phyloP scores from a whole-genome alignment of 2,888 invertebrate genomes.

The Teleogryllus oceanicus region DNA sequence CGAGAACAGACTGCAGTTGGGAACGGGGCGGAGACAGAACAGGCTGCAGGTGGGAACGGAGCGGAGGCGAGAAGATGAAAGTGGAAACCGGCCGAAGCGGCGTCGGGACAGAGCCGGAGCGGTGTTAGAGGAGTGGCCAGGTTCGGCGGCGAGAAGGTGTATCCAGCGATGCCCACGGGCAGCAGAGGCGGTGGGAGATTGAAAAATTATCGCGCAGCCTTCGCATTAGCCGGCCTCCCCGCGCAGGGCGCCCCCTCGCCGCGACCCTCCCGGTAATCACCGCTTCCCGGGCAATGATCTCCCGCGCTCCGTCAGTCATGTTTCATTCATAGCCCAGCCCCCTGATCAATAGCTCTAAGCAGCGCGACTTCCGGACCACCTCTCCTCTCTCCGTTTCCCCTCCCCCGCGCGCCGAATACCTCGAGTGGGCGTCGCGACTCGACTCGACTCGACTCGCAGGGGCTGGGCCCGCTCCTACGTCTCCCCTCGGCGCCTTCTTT shows the following conservation, averaged over 20 bases:
- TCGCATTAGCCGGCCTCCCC: background rate
- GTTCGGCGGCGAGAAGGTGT: too few species aligned
- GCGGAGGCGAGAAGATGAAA: too few species aligned
- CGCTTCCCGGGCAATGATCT: constrained; percentile 2
- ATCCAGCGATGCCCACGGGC: too few species aligned
- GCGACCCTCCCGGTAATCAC: background rate
- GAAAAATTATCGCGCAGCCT: background rate
- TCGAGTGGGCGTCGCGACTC: background rate
- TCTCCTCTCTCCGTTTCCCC: background rate
- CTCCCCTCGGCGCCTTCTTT: background rate
- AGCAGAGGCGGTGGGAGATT: background rate
- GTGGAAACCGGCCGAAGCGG: too few species aligned
- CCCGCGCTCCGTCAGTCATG: background rate
- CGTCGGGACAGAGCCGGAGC: too few species aligned
- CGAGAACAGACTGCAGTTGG: too few species aligned
- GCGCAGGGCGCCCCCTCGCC: background rate
- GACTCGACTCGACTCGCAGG: too few species aligned
- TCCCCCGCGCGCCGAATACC: background rate
- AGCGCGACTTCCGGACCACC: too few species aligned
- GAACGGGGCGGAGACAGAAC: too few species aligned
- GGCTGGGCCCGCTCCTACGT: background rate
- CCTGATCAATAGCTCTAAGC: background rate
- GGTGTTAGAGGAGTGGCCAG: too few species aligned
- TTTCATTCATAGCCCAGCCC: background rate
- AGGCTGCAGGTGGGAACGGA: too few species aligned